Evolutionary conservation across 2,797 vertebrate genomes (phyloP).

Genomic region (Pitangus sulphuratus): DNA sequence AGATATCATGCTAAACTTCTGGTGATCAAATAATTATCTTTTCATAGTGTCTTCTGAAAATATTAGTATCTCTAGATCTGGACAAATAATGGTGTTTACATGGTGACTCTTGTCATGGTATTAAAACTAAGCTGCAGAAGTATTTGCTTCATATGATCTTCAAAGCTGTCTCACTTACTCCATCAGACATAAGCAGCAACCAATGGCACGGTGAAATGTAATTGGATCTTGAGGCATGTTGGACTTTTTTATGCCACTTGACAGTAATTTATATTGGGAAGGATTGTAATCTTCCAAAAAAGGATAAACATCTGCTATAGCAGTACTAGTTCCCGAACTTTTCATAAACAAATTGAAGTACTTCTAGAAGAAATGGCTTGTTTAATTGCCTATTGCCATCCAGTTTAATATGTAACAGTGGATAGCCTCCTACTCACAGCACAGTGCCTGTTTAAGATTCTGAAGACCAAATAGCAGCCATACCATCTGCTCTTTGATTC

Average conservation of each 20-base stretch:
- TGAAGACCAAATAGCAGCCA: background rate
- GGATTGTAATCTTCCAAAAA: background rate
- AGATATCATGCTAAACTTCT: background rate
- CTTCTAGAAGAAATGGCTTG: background rate
- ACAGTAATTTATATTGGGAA: background rate
- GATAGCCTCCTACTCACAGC: background rate
- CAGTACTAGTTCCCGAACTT: background rate
- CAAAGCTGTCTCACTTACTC: background rate
- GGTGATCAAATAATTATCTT: background rate
- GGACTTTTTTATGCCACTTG: background rate
- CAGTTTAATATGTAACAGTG: background rate
- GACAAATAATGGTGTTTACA: background rate
- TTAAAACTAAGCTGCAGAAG: background rate
- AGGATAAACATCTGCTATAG: background rate
- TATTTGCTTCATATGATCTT: background rate
- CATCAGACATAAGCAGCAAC: background rate
- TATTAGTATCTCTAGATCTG: background rate
- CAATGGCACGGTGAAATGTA: background rate
- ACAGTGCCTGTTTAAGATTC: background rate
- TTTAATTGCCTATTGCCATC: background rate
- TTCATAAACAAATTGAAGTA: background rate
- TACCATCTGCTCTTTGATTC: background rate
- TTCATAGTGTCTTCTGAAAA: background rate
- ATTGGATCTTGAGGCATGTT: background rate
- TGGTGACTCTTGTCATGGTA: background rate